Evolutionary conservation across 92 coral and sea anemone species (phyloP).

Genomic region (Porites divaricata): DNA sequence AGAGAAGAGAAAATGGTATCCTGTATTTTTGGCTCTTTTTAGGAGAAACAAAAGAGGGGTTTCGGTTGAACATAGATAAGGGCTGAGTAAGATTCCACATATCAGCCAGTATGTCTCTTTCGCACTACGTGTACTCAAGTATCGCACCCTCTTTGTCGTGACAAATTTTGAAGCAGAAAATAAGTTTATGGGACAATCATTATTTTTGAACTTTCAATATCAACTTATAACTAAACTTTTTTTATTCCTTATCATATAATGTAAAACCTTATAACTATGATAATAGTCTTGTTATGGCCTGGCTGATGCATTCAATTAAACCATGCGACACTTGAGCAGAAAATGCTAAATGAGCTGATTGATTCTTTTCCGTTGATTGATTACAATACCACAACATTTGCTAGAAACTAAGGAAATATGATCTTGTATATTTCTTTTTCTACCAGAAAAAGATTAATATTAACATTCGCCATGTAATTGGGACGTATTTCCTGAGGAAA

Average conservation of each 20-base stretch:
- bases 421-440: not conserved
- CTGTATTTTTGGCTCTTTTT: too few species aligned
- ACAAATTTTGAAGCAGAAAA: not conserved
- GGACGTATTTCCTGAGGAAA: slow-evolving; percentile 14
- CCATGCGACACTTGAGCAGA: not conserved
- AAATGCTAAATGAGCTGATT: not conserved
- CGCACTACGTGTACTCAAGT: too few species aligned
- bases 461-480: slow-evolving; percentile 13
- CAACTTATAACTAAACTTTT: not conserved
- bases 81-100: not conserved
- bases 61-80: too few species aligned
- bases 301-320: not conserved
- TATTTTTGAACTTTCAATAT: not conserved
- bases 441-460: slow-evolving; percentile 11
- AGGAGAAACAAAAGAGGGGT: too few species aligned
- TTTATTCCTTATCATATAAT: not conserved
- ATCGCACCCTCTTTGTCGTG: not conserved
- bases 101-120: too few species aligned
- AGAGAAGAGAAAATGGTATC: too few species aligned
- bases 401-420: not conserved
- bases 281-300: not conserved
- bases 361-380: not conserved
- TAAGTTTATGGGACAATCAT: not conserved
- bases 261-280: not conserved
- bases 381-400: slow-evolving; percentile 13